phyloP scores from a whole-genome alignment of 2,888 invertebrate genomes.

The Ectropis crepuscularia region DNA sequence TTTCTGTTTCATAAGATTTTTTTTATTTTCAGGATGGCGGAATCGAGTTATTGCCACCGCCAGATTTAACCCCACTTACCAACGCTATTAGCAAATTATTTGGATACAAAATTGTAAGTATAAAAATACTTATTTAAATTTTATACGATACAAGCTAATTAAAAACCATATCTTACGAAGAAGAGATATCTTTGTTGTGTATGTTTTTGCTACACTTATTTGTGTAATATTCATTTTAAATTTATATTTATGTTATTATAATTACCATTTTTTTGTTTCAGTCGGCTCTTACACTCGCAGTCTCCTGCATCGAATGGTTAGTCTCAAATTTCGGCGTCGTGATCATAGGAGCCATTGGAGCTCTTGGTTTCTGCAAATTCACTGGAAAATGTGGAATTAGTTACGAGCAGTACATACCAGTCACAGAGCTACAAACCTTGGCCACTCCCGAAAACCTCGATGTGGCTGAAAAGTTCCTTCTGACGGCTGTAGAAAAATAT shows the following conservation, averaged over 20 bases:
- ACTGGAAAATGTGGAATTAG: slow-evolving; percentile 49
- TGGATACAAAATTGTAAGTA: slow-evolving; percentile 53
- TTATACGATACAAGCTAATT: too few relatives aligned
- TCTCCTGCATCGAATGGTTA: slow-evolving; percentile 52
- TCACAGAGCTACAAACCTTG: slow-evolving; percentile 65
- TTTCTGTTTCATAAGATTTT: neutral
- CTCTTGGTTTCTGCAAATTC: slow-evolving; percentile 55
- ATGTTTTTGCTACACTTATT: too few relatives aligned
- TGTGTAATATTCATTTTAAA: too few relatives aligned
- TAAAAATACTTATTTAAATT: neutral
- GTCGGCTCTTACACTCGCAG: slow-evolving; percentile 47
- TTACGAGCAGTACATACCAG: slow-evolving; percentile 46
- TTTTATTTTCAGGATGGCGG: slow-evolving; percentile 27
- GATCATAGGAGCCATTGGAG: slow-evolving; percentile 46
- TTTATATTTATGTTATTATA: too few relatives aligned
- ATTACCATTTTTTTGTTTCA: slow-evolving; percentile 20
- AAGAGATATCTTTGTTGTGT: too few relatives aligned
- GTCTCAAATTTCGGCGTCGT: slow-evolving; percentile 50
- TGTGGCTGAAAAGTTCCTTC: slow-evolving; percentile 75
- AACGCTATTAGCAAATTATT: slow-evolving; percentile 42
- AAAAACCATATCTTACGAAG: too few relatives aligned
- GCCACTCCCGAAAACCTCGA: slow-evolving; percentile 82
- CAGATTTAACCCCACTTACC: slow-evolving; percentile 34
- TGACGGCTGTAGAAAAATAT: slow-evolving; percentile 82
- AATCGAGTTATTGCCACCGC: slow-evolving; percentile 27